Evolutionary conservation across 2,113 vertebrate genomes (phyloP).

Genomic region (Nyctibius bracteatus): DNA sequence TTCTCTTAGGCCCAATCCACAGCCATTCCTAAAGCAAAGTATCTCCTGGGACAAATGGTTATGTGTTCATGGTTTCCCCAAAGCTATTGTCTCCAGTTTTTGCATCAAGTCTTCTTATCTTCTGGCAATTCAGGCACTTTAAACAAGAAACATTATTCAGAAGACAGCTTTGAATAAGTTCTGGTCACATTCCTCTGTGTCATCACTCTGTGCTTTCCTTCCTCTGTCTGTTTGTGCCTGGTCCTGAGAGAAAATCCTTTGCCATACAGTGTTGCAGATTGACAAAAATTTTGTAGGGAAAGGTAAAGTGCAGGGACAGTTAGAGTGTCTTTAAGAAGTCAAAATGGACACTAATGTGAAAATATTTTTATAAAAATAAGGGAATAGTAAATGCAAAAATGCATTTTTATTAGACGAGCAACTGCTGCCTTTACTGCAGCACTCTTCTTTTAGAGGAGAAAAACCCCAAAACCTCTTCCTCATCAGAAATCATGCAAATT

Average conservation of each 20-base stretch:
- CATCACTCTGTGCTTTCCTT: background rate
- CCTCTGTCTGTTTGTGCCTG: background rate
- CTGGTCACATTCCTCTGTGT: background rate
- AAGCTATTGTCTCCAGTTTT: background rate
- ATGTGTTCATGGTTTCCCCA: background rate
- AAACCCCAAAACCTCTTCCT: accelerated
- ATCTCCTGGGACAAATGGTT: background rate
- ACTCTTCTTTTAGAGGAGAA: background rate
- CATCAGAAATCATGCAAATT: background rate
- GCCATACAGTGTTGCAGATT: background rate
- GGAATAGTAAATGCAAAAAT: background rate
- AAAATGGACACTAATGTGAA: background rate
- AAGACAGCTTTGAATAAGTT: background rate
- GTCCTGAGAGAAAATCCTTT: background rate
- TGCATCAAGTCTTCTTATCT: background rate
- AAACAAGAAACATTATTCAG: background rate
- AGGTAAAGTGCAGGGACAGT: background rate
- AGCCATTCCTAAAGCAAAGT: background rate
- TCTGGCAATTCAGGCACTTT: background rate
- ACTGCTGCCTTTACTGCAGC: background rate
- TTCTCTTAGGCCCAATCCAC: background rate
- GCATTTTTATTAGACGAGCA: background rate
- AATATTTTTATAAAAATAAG: background rate
- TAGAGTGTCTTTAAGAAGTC: background rate
- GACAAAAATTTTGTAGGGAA: background rate